A percentile compares a stretch with the other conserved stretches of the same genome.
Conservation (phyloP, 2,113 vertebrate species). For the Triplophysa rosa region DNA sequence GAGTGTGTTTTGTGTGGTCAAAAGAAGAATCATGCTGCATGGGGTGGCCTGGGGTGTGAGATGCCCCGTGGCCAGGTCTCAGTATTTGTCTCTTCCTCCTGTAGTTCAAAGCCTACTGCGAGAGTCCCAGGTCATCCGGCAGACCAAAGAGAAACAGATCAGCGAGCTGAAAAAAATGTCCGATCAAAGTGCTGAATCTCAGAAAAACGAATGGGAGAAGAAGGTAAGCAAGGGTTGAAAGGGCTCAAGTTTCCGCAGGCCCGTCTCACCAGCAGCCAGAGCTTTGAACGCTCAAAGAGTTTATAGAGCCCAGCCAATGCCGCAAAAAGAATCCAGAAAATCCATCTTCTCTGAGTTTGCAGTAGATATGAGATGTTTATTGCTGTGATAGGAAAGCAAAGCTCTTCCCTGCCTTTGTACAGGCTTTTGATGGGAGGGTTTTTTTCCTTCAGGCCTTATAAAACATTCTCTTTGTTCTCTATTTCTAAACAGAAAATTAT, state of each 20-base stretch:
- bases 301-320: slow-evolving; percentile 26
- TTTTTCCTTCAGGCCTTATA: slow-evolving; percentile 32
- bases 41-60: not conserved
- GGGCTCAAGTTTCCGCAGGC: slow-evolving; percentile 40
- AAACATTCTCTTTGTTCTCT: slow-evolving; percentile 39
- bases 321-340: slow-evolving; percentile 24
- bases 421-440: slow-evolving; percentile 31
- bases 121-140: slow-evolving; percentile 86
- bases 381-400: slow-evolving; percentile 15
- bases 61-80: slow-evolving; percentile 38
- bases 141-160: slow-evolving; percentile 93
- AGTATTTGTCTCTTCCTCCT: slow-evolving; percentile 52
- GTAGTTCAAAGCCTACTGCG: slow-evolving; percentile 90
- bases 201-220: slow-evolving; percentile 93
- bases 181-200: slow-evolving; percentile 82
- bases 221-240: slow-evolving; percentile 78
- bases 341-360: slow-evolving; percentile 10
- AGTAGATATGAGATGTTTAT: slow-evolving; percentile 24
- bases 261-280: slow-evolving; percentile 10
- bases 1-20: not conserved
- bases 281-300: slow-evolving; percentile 25
- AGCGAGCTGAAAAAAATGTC: slow-evolving; percentile 88
- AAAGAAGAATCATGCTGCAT: not conserved
- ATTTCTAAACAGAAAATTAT: slow-evolving; percentile 20
- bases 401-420: slow-evolving; percentile 23